These are phyloP conservation scores for Castor canadensis DNA, from an alignment of 2,113 vertebrate genomes.

Conservation along the genomic window DNA sequence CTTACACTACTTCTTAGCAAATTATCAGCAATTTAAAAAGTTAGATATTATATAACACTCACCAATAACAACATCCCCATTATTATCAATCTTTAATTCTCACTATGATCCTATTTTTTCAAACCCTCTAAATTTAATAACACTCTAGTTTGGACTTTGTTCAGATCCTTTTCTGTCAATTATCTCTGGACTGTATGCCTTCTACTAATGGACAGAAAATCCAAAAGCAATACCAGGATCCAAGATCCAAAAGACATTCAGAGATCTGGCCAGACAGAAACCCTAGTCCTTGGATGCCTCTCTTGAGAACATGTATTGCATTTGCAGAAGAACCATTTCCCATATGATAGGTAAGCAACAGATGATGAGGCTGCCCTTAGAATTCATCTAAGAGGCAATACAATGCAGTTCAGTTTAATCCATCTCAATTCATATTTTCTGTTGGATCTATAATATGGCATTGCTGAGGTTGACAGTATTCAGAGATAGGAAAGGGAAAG, in stretches of 20 bases:
- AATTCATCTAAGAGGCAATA: background rate
- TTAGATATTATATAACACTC: background rate
- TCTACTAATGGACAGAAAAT: background rate
- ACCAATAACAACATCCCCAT: background rate
- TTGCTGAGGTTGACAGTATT: background rate
- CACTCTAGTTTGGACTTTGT: background rate
- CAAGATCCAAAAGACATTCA: background rate
- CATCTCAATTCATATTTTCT: background rate
- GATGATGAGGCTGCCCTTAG: background rate
- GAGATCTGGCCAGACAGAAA: background rate
- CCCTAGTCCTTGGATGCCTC: background rate
- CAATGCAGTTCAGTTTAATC: background rate
- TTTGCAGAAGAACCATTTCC: background rate
- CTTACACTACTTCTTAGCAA: background rate
- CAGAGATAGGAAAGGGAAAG: background rate
- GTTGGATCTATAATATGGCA: background rate
- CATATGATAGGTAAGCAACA: background rate
- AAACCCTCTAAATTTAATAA: background rate
- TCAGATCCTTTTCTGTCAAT: background rate
- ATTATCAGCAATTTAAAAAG: background rate
- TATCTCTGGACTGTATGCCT: background rate
- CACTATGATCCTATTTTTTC: background rate
- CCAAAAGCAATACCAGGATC: background rate
- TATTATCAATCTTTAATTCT: background rate
- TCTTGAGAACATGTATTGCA: background rate